Conservation (phyloP, 2,113 vertebrate species). For the Lagenorhynchus albirostris region DNA sequence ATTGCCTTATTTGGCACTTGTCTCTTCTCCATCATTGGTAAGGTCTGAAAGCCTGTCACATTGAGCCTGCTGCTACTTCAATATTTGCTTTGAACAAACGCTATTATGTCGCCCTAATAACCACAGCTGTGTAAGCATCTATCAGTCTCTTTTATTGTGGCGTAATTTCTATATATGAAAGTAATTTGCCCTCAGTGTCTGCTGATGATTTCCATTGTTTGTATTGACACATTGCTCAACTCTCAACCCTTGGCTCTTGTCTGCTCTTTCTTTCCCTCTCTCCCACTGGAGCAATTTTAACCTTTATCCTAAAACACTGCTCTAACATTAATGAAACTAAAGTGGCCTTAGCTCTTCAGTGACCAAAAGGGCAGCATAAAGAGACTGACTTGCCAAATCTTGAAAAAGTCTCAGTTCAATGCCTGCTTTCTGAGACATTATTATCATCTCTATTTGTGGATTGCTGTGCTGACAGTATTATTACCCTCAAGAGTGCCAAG, state of each 20-base stretch:
- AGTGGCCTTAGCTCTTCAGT: neutral
- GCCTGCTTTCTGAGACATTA: neutral
- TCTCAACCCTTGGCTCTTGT: neutral
- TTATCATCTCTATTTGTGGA: neutral
- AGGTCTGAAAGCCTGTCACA: slow-evolving; percentile 41
- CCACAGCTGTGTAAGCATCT: slow-evolving; percentile 35
- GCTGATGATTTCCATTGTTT: slow-evolving; percentile 40
- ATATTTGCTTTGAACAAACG: slow-evolving; percentile 62
- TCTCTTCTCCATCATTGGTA: neutral
- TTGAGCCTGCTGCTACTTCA: neutral
- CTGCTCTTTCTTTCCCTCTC: neutral
- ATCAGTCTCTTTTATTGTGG: slow-evolving; percentile 58
- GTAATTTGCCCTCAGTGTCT: slow-evolving; percentile 43
- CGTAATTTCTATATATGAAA: slow-evolving; percentile 62
- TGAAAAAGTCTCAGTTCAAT: neutral
- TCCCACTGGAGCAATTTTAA: slow-evolving; percentile 10
- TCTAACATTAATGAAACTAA: slow-evolving; percentile 35
- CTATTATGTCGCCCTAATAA: slow-evolving; percentile 44
- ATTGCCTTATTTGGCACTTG: neutral
- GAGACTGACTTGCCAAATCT: neutral
- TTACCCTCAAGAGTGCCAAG: neutral
- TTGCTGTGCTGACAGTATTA: neutral
- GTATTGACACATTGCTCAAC: slow-evolving; percentile 1
- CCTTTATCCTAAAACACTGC: slow-evolving; percentile 12
- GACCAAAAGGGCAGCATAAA: neutral